These are phyloP conservation scores for Caerostris extrusa DNA, from an alignment of 1,140 invertebrate species.

Conservation along the genomic window DNA sequence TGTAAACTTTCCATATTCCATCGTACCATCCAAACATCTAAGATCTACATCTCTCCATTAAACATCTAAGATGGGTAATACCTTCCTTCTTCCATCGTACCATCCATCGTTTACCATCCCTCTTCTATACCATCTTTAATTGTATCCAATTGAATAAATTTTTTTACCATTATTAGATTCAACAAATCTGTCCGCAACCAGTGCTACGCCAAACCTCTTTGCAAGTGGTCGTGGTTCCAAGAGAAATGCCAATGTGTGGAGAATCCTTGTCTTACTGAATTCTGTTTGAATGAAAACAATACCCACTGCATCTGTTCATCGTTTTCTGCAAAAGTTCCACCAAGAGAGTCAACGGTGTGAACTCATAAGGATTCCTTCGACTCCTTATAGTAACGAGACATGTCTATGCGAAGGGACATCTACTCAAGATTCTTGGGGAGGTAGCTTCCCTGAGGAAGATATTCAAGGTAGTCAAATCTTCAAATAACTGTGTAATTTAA, in stretches of 20 bases:
- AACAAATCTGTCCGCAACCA: not conserved
- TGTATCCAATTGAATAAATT: not conserved
- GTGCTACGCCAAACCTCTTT: constrained; percentile 45
- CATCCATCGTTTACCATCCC: too few species aligned
- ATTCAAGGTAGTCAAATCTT: not conserved
- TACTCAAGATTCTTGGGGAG: not conserved
- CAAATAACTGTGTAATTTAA: too few species aligned
- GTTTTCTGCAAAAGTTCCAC: not conserved
- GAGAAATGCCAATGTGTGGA: constrained; percentile 4
- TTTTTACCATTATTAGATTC: not conserved
- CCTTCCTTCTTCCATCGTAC: too few species aligned
- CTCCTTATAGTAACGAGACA: not conserved
- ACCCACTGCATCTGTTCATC: constrained; percentile 27
- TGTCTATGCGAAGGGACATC: not conserved
- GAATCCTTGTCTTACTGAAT: constrained; percentile 53
- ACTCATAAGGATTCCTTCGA: not conserved
- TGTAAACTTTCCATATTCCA: too few species aligned
- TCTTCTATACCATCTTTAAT: not conserved
- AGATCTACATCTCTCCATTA: too few species aligned
- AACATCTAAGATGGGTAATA: too few species aligned
- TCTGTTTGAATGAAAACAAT: constrained; percentile 30
- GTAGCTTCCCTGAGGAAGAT: not conserved
- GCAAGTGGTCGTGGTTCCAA: constrained; percentile 71
- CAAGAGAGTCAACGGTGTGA: not conserved
- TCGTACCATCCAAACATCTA: too few species aligned